Percentiles rank a stretch among this genome's conserved stretches.
These are phyloP conservation scores for Tetranychus truncatus DNA, from an alignment of 2,888 invertebrate species.

Conservation along the genomic window DNA sequence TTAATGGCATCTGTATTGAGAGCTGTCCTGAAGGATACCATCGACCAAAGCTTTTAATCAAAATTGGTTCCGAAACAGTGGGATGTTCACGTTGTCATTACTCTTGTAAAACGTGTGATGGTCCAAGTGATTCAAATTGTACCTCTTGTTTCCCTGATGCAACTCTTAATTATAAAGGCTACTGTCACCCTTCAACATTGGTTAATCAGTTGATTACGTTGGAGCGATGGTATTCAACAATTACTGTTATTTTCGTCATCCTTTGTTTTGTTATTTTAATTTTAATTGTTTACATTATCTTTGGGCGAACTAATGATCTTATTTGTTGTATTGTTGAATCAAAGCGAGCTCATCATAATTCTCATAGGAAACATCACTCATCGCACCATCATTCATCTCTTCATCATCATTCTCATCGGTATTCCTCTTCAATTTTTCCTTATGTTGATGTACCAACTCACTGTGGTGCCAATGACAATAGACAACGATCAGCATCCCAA, in stretches of 20 bases:
- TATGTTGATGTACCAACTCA: constrained; percentile 13
- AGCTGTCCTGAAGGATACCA: constrained; percentile 38
- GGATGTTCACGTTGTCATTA: constrained; percentile 17
- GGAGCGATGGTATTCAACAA: constrained; percentile 18
- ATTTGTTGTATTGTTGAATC: constrained; percentile 12
- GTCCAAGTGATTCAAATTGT: constrained; percentile 28
- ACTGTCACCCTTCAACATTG: constrained; percentile 18
- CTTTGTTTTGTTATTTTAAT: constrained; percentile 16
- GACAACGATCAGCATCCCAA: background rate
- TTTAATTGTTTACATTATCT: constrained; percentile 17
- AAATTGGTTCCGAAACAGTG: background rate
- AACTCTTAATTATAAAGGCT: constrained; percentile 12
- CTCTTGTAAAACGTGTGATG: constrained; percentile 23
- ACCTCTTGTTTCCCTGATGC: constrained; percentile 19
- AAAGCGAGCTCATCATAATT: constrained; percentile 16
- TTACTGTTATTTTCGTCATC: constrained; percentile 15
- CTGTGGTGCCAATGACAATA: background rate
- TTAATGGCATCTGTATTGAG: constrained; percentile 43
- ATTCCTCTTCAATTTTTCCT: background rate
- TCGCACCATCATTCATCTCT: constrained; percentile 4
- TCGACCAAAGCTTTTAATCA: background rate
- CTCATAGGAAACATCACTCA: constrained; percentile 16
- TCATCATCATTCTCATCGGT: constrained; percentile 11
- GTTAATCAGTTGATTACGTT: constrained; percentile 14
- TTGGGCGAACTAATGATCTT: constrained; percentile 11